phyloP scores from a whole-genome alignment of 1,140 invertebrate genomes.

The Magallana ariakensis region DNA sequence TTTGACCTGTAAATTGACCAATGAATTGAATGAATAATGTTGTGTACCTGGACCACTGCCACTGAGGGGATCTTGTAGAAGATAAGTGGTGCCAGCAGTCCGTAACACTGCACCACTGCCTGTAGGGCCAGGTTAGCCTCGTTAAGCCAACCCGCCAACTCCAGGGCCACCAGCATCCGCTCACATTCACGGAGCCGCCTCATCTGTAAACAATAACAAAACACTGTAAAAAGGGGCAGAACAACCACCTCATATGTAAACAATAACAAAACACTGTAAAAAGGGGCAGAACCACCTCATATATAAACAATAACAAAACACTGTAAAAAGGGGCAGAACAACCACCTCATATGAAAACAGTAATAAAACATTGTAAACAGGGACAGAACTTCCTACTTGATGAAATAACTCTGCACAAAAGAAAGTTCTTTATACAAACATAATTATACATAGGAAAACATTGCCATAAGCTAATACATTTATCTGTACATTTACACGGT shows the following conservation, averaged over 20 bases:
- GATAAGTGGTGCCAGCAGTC: conserved; percentile 77
- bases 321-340: background rate
- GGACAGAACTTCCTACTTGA: too few species aligned
- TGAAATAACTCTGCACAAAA: too few species aligned
- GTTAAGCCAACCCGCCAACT: conserved; percentile 79
- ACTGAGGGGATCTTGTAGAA: conserved; percentile 77
- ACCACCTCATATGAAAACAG: too few species aligned
- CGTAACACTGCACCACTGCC: conserved; percentile 78
- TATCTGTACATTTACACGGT: too few species aligned
- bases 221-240: background rate
- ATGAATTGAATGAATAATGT: background rate
- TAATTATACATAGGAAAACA: too few species aligned
- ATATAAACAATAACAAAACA: conserved; percentile 59
- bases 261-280: too few species aligned
- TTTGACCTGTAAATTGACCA: background rate
- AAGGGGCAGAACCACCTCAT: conserved; percentile 50
- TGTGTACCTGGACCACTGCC: conserved; percentile 77
- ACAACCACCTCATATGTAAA: background rate
- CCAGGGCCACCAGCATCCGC: conserved; percentile 77
- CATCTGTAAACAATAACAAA: conserved; percentile 65
- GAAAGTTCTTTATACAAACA: too few species aligned
- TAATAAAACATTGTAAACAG: too few species aligned
- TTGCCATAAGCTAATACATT: too few species aligned
- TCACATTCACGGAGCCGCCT: conserved; percentile 76
- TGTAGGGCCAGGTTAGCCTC: conserved; percentile 78